Conservation (phyloP, 2,113 vertebrate genomes). For the Probosciger aterrimus region DNA sequence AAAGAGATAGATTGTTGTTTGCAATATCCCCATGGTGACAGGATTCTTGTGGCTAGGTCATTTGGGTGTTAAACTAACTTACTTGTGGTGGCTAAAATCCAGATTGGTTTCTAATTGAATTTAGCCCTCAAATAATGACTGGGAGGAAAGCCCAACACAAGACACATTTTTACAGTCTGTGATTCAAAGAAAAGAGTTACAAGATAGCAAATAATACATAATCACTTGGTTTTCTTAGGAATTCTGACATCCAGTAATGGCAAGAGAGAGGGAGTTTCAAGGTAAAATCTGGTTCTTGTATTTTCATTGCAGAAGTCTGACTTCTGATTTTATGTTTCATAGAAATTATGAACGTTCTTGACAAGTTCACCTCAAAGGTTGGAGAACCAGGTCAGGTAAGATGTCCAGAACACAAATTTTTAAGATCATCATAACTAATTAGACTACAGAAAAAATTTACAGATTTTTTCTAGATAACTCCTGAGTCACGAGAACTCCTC, state of each 20-base stretch:
- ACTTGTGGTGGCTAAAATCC: neutral
- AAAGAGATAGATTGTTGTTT: neutral
- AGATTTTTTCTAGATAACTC: neutral
- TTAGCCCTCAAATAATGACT: neutral
- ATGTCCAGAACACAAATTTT: neutral
- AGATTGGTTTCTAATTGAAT: neutral
- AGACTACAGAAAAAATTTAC: too few species aligned
- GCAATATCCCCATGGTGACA: neutral
- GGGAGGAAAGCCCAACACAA: neutral
- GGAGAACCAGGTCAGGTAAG: neutral
- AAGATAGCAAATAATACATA: neutral
- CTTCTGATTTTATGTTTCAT: neutral
- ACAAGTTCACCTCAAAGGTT: neutral
- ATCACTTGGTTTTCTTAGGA: neutral
- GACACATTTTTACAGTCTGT: neutral
- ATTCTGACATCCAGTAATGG: neutral
- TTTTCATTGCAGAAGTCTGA: neutral
- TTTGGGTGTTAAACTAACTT: neutral
- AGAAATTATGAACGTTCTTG: neutral
- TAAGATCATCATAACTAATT: neutral
- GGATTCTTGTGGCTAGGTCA: fast-evolving
- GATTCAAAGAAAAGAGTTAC: neutral
- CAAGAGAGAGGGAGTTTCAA: neutral
- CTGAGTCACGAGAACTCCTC: neutral
- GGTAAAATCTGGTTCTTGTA: neutral